Base-by-base conservation (phyloP, 2,797 vertebrate species). In the Enteromius paludinosus region DNA sequence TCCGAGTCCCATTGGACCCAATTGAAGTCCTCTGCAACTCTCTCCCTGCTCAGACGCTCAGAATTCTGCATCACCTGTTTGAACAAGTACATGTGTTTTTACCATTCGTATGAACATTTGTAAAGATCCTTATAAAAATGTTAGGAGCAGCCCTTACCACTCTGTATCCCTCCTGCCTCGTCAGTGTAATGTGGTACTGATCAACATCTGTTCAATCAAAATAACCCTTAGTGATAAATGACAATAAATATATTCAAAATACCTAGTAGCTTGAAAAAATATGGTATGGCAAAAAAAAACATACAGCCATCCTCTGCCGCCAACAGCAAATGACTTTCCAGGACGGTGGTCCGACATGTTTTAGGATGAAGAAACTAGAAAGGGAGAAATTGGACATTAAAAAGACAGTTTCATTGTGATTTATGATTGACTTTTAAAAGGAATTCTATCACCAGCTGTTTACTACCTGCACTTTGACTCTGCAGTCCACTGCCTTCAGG, bases 281-380 rank as follows among this genome's bases (percentile, higher is more conserved):
- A 62, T 30, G 15, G n/a, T 69, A 70, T 17, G 49, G 9, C 11
- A 7, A 10, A 54, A 78, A 45, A 15, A 80, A 3, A 94, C 96
- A 94, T 90, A 99, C 98, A 99, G 93, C 97, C 96, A 77, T 99
- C 98, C 90, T 98, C 98, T 61, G 97, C 96, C 86, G 97, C 88
- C 84, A 99, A 89, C 91, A 99, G 91, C 83, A 99, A 94, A 88
- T 89, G 95, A 90, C 94, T 97, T 90, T 96, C 95, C 87, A 93
- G 89, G 69, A 92, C 92, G 74, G 90, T 83, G 84, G 49, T 93
- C 88, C 84, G 92, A 85, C 90, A 92, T 87, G 89, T 83, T 74
- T 90, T 89, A 76, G 95, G 94, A 90, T 97, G 91, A 82, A 99
- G 94, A 91, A 99, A 99, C 98, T 99, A 78, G 28, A 77, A 62